phyloP scores from a whole-genome alignment of 2,797 vertebrate genomes.

The Mallotus villosus region DNA sequence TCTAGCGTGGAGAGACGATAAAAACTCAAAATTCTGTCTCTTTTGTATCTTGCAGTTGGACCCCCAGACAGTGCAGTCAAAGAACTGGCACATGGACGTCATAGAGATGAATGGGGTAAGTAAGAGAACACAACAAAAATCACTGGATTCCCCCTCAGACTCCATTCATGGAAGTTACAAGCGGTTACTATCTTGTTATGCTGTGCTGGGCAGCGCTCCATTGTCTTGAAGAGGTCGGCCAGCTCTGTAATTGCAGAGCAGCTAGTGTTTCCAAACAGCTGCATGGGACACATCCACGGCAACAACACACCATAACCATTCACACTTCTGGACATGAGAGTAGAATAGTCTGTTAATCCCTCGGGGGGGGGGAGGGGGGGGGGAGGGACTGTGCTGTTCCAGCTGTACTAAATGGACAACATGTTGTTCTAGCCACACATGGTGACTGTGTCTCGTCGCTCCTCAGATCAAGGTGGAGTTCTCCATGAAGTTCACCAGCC shows the following conservation, averaged over 20 bases:
- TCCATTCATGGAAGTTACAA: neutral
- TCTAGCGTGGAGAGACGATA: neutral
- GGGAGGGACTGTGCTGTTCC: too few relatives aligned
- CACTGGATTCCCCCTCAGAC: neutral
- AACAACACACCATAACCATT: neutral
- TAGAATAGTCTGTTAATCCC: too few relatives aligned
- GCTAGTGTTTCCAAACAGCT: neutral
- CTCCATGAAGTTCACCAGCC: constrained; percentile 98
- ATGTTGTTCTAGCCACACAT: neutral
- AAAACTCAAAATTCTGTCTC: too few relatives aligned
- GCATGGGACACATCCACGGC: neutral
- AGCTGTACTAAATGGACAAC: neutral
- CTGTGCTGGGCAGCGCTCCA: neutral
- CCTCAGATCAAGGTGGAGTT: constrained; percentile 96
- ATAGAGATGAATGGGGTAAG: constrained; percentile 99
- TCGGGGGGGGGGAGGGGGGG: too few relatives aligned
- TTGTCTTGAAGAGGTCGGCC: constrained; percentile 1
- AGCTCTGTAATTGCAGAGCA: neutral
- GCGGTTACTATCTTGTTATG: neutral
- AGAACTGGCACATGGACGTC: constrained; percentile 98
- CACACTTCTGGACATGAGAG: neutral
- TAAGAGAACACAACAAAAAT: constrained; percentile 61
- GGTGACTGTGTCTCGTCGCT: constrained; percentile 1
- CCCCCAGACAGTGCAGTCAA: constrained; percentile 92
- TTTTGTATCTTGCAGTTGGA: constrained; percentile 83